These are phyloP conservation scores for Fringilla coelebs DNA, from an alignment of 2,797 vertebrate genomes.

Conservation along the genomic window DNA sequence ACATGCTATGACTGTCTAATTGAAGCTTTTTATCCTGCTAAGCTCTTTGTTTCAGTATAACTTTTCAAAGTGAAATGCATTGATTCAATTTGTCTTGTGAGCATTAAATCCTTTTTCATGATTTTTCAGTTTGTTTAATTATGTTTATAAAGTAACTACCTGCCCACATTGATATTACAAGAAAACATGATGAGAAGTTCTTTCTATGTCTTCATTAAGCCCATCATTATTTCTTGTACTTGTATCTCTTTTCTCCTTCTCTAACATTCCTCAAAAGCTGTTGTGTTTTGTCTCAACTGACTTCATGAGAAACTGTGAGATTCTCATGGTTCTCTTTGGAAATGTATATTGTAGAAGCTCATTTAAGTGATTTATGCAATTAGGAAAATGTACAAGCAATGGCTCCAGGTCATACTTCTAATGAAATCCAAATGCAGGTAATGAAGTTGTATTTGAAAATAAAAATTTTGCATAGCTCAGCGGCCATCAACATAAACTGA, in stretches of 20 bases:
- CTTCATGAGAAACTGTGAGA: slow-evolving; percentile 31
- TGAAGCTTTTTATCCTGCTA: background rate
- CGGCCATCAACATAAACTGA: background rate
- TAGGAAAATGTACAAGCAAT: slow-evolving; percentile 17
- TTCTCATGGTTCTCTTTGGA: slow-evolving; percentile 30
- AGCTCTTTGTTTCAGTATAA: background rate
- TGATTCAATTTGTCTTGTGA: background rate
- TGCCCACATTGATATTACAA: background rate
- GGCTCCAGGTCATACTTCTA: slow-evolving; percentile 7
- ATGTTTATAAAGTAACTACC: background rate
- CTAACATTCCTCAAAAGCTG: slow-evolving; percentile 12
- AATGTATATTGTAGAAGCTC: background rate
- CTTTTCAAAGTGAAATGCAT: background rate
- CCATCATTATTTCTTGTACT: background rate
- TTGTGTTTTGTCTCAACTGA: background rate
- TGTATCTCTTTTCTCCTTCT: background rate
- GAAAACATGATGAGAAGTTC: background rate
- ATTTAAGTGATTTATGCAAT: slow-evolving; percentile 4
- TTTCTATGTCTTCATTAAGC: background rate
- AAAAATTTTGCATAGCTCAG: background rate
- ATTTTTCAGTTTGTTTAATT: background rate
- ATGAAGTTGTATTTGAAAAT: background rate
- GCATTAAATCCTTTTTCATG: background rate
- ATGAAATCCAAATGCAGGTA: slow-evolving; percentile 40
- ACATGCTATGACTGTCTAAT: background rate